phyloP scores from a whole-genome alignment of 1,140 invertebrate species.

The Pseudomyrmex gracilis region DNA sequence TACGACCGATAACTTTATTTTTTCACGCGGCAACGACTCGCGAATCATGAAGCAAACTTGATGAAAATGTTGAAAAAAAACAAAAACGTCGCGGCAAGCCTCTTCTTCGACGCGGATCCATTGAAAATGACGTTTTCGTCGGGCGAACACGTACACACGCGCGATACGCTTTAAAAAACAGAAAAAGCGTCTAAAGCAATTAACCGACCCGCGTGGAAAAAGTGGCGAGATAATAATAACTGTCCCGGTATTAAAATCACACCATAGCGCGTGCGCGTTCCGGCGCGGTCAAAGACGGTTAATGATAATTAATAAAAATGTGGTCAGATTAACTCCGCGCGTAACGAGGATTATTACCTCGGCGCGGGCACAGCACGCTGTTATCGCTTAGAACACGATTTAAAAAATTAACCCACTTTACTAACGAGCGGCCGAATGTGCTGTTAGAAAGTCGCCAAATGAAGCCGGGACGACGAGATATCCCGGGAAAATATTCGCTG shows the following conservation, averaged over 20 bases:
- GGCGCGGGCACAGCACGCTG: constrained; percentile 12
- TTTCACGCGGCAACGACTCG: background rate
- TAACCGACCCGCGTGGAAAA: constrained; percentile 1
- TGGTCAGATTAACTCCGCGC: constrained; percentile 35
- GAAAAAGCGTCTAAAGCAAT: constrained; percentile 25
- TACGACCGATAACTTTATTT: background rate
- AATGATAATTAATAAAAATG: constrained; percentile 73
- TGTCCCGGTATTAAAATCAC: constrained; percentile 59
- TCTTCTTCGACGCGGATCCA: background rate
- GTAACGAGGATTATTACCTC: constrained; percentile 56
- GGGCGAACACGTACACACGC: background rate
- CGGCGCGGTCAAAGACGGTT: constrained; percentile 55
- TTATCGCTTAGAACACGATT: constrained; percentile 56
- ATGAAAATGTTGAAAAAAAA: background rate
- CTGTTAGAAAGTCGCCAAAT: constrained; percentile 39
- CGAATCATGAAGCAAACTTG: background rate
- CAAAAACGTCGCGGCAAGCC: background rate
- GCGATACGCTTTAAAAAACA: constrained; percentile 9
- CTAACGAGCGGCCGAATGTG: constrained; percentile 32
- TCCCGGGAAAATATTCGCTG: constrained; percentile 14
- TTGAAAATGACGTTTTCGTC: constrained; percentile 27
- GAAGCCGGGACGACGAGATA: background rate
- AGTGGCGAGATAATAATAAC: constrained; percentile 44
- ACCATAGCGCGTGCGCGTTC: background rate
- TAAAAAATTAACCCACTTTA: constrained; percentile 65